Evolutionary conservation across 2,113 vertebrate genomes (phyloP).

Genomic region (Elanoides forficatus): DNA sequence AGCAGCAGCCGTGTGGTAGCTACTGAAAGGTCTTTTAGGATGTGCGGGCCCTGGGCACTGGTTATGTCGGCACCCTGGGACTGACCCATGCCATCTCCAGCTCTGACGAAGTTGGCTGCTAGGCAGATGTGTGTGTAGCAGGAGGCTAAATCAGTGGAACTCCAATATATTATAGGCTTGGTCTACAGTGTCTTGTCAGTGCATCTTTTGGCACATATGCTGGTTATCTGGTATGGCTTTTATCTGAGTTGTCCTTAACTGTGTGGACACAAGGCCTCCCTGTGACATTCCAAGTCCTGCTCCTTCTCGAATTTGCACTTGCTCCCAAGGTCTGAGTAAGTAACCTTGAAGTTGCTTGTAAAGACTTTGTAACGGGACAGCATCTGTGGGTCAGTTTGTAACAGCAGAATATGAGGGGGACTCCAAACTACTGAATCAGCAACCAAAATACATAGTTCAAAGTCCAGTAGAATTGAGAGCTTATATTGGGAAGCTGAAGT

Average conservation of each 20-base stretch:
- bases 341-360: not conserved
- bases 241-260: not conserved
- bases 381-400: not conserved
- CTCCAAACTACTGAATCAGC: not conserved
- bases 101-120: not conserved
- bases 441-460: not conserved
- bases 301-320: not conserved
- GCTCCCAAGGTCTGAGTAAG: not conserved
- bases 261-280: not conserved
- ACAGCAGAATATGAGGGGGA: not conserved
- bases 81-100: not conserved
- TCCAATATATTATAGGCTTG: not conserved
- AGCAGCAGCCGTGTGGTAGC: not conserved
- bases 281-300: not conserved
- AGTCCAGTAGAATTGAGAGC: not conserved
- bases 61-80: fast-evolving
- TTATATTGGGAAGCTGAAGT: not conserved
- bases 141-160: not conserved
- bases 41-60: not conserved
- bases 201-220: not conserved
- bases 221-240: not conserved
- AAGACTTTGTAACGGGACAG: fast-evolving
- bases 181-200: not conserved
- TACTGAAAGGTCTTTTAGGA: not conserved
- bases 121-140: not conserved